Evolutionary conservation across 2,113 vertebrate genomes (phyloP).

Genomic region (Neoarius graeffei): DNA sequence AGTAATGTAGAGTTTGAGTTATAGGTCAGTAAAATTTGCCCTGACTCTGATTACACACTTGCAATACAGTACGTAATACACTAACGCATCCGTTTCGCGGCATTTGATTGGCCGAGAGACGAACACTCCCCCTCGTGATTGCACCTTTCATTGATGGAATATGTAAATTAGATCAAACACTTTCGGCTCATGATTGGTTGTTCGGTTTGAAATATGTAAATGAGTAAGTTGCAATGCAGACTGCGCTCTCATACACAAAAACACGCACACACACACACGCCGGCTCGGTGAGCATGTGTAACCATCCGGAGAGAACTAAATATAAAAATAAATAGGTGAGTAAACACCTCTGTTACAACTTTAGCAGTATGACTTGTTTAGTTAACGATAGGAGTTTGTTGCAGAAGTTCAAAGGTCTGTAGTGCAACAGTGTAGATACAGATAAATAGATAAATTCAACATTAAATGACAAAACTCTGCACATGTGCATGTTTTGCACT

Average conservation of each 20-base stretch:
- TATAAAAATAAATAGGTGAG: constrained; percentile 1
- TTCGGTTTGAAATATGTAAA: background rate
- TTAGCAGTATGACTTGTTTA: background rate
- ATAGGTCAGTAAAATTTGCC: background rate
- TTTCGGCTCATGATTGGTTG: background rate
- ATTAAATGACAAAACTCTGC: background rate
- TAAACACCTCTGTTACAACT: background rate
- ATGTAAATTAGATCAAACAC: background rate
- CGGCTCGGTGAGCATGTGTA: background rate
- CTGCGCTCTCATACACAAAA: background rate
- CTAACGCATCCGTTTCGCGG: no score
- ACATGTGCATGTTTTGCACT: background rate
- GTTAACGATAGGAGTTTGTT: background rate
- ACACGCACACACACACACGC: background rate
- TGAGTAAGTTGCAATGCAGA: background rate
- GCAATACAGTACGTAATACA: background rate
- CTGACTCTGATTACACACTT: background rate
- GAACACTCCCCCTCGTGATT: background rate
- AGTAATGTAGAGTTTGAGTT: background rate
- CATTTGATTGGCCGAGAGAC: background rate
- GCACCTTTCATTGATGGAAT: background rate
- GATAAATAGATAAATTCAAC: background rate
- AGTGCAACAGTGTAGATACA: background rate
- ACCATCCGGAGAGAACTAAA: background rate
- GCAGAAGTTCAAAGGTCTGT: background rate